Percentiles rank a stretch among this genome's conserved stretches.
Conservation (phyloP, 1,140 invertebrate genomes). For the Diploscapter pachys region DNA sequence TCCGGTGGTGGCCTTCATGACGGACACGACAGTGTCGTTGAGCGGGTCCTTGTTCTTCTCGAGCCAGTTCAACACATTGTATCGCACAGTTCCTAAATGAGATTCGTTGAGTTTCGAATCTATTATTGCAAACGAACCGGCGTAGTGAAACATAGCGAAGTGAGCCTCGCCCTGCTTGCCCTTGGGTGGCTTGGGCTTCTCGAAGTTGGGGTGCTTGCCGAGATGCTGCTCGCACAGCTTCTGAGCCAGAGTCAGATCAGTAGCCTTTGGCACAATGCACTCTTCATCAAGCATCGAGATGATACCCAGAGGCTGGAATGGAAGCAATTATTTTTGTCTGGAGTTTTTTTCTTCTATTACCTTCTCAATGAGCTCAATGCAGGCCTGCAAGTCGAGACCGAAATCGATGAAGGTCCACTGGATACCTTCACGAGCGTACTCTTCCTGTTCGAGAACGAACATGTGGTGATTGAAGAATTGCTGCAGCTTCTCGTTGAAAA, state of each 20-base stretch:
- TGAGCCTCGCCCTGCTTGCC: conserved; percentile 88
- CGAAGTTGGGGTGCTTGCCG: conserved; percentile 75
- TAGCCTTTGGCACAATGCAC: conserved; percentile 99
- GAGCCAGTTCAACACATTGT: conserved; percentile 96
- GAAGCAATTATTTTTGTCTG: conserved; percentile 8
- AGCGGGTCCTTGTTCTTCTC: conserved; percentile 99
- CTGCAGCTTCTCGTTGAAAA: conserved; percentile 98
- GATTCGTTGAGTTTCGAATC: too few species aligned
- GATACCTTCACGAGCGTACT: conserved; percentile 95
- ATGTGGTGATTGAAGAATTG: conserved; percentile 99
- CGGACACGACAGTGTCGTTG: conserved; percentile 95
- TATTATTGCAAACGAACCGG: too few species aligned
- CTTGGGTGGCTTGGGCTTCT: conserved; percentile 89
- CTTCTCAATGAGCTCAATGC: conserved; percentile 99
- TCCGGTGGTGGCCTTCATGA: conserved; percentile 66
- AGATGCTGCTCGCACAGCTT: conserved; percentile 97
- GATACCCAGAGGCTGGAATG: conserved; percentile 92
- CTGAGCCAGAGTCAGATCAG: conserved; percentile 93
- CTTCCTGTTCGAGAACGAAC: conserved; percentile 99
- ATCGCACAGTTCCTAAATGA: conserved; percentile 76
- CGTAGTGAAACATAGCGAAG: conserved; percentile 98
- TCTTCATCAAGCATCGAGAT: conserved; percentile 99
- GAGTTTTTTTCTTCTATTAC: conserved; percentile 65
- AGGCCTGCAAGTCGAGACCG: conserved; percentile 94
- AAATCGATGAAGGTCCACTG: conserved; percentile 99